Evolutionary conservation across 2,888 invertebrate genomes (phyloP), one percentile per base, ranked within the genome.

Genomic region (Euproctis similis): DNA sequence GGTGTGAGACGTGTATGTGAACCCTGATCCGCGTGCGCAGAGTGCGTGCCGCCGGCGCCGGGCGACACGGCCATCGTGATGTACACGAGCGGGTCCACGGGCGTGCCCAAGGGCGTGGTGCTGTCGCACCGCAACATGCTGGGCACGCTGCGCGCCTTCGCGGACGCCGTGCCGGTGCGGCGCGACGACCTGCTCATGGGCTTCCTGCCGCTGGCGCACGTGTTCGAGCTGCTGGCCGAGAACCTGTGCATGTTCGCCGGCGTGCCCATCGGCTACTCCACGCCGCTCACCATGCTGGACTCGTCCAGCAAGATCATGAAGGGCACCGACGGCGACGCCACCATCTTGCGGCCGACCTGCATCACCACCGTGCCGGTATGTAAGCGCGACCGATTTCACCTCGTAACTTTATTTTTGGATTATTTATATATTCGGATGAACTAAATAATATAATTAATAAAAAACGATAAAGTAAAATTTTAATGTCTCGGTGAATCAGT

Each of bases 61-160:
- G 81, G 88, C 8, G 98, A 98, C 71, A 90, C 92, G 3, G 98
- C 98, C 26, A 95, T 99, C 55, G 92, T 99, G 21, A 99, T 99
- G 98, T 99, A 98, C 86, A 99, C 98, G 2, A 97, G 96, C 50
- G 98, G 98, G 4, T 97, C 97, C 1, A 98, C 98, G 2, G 98
- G 97, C 28, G 89, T 92, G 35, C 97, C 97, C 0, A 97, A 97
- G 80, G 97, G 97, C 55, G 94, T 95, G 8, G 65, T 94, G 10
- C 82, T 95, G 16, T 89, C 93, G 2, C 95, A 95, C 71, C 89
- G 88, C 58, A 95, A 95, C 76, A 89, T 94, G 63, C 86, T 95
- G 46, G 86, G 91, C 18, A 93, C 94, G 12, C 86, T 95, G 60
- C 91, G 91, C 66, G 90, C 92, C 4, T 95, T 92, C 75, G 91